Conservation (phyloP, 2,888 invertebrate species). For the Leucophenga maculata region DNA sequence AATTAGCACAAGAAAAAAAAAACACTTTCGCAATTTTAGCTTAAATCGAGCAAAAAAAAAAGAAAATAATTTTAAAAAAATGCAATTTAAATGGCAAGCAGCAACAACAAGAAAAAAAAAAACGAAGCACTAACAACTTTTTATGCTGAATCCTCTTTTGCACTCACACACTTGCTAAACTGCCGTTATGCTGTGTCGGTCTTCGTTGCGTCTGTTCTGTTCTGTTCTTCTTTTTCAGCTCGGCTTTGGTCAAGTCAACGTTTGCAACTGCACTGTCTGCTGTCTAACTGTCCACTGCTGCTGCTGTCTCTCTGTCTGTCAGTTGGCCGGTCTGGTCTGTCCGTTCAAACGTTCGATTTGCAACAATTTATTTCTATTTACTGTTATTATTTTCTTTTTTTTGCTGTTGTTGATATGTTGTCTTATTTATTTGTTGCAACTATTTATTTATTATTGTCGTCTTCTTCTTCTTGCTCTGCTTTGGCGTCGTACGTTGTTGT, state of each 20-base stretch:
- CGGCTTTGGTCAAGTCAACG: background rate
- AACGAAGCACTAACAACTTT: background rate
- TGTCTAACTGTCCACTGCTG: background rate
- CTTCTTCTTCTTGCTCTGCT: conserved; percentile 21
- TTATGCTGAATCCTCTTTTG: background rate
- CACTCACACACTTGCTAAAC: background rate
- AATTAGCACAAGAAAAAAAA: conserved; percentile 17
- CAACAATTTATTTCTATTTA: conserved; percentile 6
- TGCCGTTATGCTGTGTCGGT: background rate
- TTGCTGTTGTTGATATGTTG: conserved; percentile 24
- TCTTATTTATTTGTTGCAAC: conserved; percentile 26
- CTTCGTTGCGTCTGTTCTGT: background rate
- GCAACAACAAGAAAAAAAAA: background rate
- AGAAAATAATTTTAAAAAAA: too few relatives aligned
- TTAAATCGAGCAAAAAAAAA: background rate
- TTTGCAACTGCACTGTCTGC: background rate
- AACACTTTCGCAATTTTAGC: background rate
- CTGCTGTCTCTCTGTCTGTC: conserved; percentile 22
- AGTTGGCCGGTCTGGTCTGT: conserved; percentile 13
- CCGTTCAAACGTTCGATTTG: too few relatives aligned
- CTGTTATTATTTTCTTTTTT: conserved; percentile 20
- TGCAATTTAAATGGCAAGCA: background rate
- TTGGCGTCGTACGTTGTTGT: conserved; percentile 22
- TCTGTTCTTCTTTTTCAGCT: background rate
- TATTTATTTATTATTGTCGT: conserved; percentile 6